Evolutionary conservation across 2,888 invertebrate genomes (phyloP), one percentile per base, ranked within the genome.

Genomic region (Gordius sp.): DNA sequence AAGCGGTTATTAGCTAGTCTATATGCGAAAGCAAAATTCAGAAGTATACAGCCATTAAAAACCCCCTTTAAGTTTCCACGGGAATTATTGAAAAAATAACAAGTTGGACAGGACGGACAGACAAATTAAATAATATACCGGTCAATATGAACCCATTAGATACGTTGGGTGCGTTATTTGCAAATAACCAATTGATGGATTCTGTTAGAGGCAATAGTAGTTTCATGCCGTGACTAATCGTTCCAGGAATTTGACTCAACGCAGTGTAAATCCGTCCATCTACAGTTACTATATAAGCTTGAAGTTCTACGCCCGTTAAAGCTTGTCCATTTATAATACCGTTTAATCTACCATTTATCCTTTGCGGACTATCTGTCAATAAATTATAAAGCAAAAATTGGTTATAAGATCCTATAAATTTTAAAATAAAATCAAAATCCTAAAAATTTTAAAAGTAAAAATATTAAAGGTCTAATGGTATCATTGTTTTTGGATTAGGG

Each of bases 151-250:
- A 93, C 59, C 93, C 93, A 68, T 93, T 97, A 58, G 75, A 74
- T 1, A 80, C 80, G 4, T 74, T 71, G 41, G 77, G 76, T 1
- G 81, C 79, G n/a, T 66, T 63, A 64, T 79, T 79, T 2, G 91
- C 87, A 67, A 93, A 93, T 1, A 93, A 71, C 83, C 89, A 93
- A 4, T 85, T 87, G 58, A 91, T 78, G 1, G 82, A 75, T 23
- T 79, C 79, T 0, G 84, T 84, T 26, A 93, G 71, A 2, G 82
- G 77, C 63, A 80, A 78, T 1, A 87, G 73, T n/a, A 82, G 74
- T 67, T 85, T 82, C 63, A 87, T 72, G 64, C 81, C 79, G 53
- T 76, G 76, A 1, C 85, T 87, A 28, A 86, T 72, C 18, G 75
- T 72, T 2, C 75, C 71, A 0, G 79, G 80, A 2, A 86, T 76